A percentile compares a stretch with the other conserved stretches of the same genome.
phyloP scores from a whole-genome alignment of 2,888 invertebrate genomes.

The Machimus rusticus region DNA sequence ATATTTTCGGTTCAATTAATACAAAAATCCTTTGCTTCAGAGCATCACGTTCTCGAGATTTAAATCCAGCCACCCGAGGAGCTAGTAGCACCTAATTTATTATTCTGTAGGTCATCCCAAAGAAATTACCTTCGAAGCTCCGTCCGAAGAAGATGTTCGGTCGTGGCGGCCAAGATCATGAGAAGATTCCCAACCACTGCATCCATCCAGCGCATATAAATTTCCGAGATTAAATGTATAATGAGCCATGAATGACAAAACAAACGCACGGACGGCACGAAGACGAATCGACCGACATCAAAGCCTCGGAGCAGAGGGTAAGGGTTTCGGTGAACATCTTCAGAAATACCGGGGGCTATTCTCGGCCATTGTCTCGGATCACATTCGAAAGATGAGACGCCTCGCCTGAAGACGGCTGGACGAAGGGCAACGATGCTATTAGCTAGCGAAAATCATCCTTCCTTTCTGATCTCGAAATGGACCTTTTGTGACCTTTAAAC shows the following conservation, averaged over 20 bases:
- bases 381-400: neutral
- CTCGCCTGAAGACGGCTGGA: neutral
- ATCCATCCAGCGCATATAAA: constrained; percentile 42
- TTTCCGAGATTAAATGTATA: constrained; percentile 40
- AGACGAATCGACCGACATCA: constrained; percentile 21
- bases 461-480: neutral
- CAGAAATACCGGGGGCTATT: neutral
- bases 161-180: constrained; percentile 3
- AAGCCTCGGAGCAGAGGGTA: neutral
- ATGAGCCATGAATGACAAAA: constrained; percentile 42
- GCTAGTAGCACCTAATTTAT: constrained; percentile 14
- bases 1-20: neutral
- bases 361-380: neutral
- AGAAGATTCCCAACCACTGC: constrained; percentile 40
- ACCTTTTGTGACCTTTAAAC: constrained; percentile 32
- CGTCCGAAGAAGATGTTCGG: constrained; percentile 8
- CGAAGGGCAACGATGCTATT: constrained; percentile 22
- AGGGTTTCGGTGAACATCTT: neutral
- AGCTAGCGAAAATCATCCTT: constrained; percentile 26
- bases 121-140: constrained; percentile 1
- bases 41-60: neutral
- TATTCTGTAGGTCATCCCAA: constrained; percentile 36
- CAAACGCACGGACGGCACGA: constrained; percentile 19
- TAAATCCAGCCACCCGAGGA: neutral
- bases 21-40: neutral